Evolutionary conservation across 1,140 invertebrate genomes (phyloP), one percentile per base, ranked within the genome.

Genomic region (Colletes latitarsis): DNA sequence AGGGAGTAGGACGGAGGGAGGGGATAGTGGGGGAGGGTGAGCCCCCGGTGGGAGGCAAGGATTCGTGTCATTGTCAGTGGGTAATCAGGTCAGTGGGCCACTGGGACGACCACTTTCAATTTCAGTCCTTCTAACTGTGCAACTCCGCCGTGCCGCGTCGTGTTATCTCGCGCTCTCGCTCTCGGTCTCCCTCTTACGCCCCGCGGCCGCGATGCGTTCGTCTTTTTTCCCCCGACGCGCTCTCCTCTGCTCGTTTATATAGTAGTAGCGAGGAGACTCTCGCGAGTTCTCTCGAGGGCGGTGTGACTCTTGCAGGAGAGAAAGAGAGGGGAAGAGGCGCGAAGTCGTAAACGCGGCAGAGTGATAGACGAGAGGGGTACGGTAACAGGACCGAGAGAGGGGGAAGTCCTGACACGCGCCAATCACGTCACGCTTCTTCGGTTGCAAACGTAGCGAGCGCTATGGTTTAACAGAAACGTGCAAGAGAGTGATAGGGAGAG

Each of bases 51-150:
- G 84, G 73, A 74, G 81, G 83, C 87, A 87, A 89, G 91, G 93
- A 94, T 93, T 93, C 87, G 90, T 94, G 93, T 93, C 94, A 94
- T 93, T 94, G 93, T 94, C 93, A 94, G 90, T 94, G 90, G 93
- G 93, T 94, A 94, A 94, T 93, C 91, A 91, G 93, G 94, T 94
- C 91, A 94, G 92, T 94, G 88, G 93, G 94, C 90, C 92, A 94
- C 88, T 93, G 89, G 92, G 91, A 93, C 93, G 90, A 90, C 86
- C 90, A 93, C 92, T 94, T 93, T 94, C 93, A 91, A 91, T 94
- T 93, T 93, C 93, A 93, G 85, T 91, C 89, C 89, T 89, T 91
- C 90, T 91, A 89, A 83, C 85, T 75, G 81, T 83, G 86, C 86
- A 88, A 71, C 86, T 76, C 82, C 67, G 66, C 49, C 53, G 69